Evolutionary conservation across 2,888 invertebrate genomes (phyloP), one percentile per base, ranked within the genome.

Genomic region (Polietes domitor): DNA sequence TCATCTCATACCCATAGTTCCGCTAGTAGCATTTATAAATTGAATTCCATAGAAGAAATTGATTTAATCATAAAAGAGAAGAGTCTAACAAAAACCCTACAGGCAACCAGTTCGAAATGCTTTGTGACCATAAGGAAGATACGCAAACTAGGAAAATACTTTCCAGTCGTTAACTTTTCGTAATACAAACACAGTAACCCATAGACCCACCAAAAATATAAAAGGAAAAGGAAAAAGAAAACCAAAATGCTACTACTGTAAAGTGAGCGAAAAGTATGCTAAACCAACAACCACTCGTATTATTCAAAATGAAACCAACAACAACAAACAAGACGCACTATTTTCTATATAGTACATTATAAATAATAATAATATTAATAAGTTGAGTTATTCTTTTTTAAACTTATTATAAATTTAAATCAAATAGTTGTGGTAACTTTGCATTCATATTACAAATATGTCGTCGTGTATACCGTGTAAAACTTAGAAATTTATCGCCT

Each of bases 61-160:
- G 92, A 92, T 87, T 88, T 92, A 87, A 90, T 91, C 85, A 87
- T 92, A 61, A 91, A 91, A 83, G 90, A 91, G 86, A 92, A 90
- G 87, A 90, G 90, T 87, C 87, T 92, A 87, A 89, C 91, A 86
- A 92, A 91, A 89, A 89, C 90, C 87, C 89, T 92, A 85, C 89
- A 91, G 86, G 89, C 90, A 76, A 90, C 91, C 82, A 90, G 91
- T 87, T 90, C 92, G 87, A 91, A 91, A 89, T 91, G 90, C 88
- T 90, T 91, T 88, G 89, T 91, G 79, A 90, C 91, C 87, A 89
- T 92, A 92, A 88, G 93, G 92, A 91, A 95, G 94, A 89, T 94
- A 94, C 90, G 93, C 94, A 92, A 95, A 86, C 92, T 95, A 58
- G 94, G 95, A 63, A 94, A 95, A 82, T 95, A 95, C 88, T 95